phyloP scores from a whole-genome alignment of 2,888 invertebrate genomes.

The Cyaniris semiargus region DNA sequence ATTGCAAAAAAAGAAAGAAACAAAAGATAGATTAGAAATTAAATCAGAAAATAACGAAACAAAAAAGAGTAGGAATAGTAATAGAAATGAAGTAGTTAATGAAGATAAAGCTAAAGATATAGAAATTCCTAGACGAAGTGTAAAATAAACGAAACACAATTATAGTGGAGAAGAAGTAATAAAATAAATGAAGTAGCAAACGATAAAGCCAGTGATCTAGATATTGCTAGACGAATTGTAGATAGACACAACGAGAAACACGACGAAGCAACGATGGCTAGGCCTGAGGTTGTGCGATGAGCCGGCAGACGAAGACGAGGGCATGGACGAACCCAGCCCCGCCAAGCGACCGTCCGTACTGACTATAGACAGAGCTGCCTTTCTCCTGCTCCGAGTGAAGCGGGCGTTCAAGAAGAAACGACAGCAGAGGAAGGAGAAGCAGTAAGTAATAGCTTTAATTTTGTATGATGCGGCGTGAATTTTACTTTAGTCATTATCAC shows the following conservation, averaged over 20 bases:
- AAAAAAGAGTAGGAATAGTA: background rate
- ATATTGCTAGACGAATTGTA: slow-evolving; percentile 18
- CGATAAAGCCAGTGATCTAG: background rate
- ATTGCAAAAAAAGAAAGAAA: too few relatives aligned
- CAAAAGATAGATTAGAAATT: background rate
- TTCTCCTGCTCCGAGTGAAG: slow-evolving; percentile 91
- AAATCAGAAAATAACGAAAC: background rate
- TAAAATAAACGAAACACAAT: background rate
- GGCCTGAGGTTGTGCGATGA: slow-evolving; percentile 81
- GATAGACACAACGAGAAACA: slow-evolving; percentile 63
- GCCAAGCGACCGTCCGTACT: slow-evolving; percentile 83
- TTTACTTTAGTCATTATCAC: too few relatives aligned
- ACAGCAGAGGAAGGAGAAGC: slow-evolving; percentile 91
- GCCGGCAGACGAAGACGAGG: slow-evolving; percentile 63
- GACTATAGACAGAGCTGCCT: slow-evolving; percentile 94
- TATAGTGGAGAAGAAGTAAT: background rate
- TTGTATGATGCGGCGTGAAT: too few relatives aligned
- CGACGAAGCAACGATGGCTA: slow-evolving; percentile 74
- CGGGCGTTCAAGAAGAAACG: slow-evolving; percentile 95
- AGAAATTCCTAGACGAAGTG: background rate
- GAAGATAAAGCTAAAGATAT: background rate
- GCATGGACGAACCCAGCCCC: slow-evolving; percentile 71
- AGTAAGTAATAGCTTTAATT: slow-evolving; percentile 81
- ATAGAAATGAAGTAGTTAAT: background rate
- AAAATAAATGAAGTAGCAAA: background rate